A percentile compares a stretch with the other conserved stretches of the same genome.
These are phyloP conservation scores for Tenthredo mesomela DNA, from an alignment of 2,888 invertebrate species.

Conservation along the genomic window DNA sequence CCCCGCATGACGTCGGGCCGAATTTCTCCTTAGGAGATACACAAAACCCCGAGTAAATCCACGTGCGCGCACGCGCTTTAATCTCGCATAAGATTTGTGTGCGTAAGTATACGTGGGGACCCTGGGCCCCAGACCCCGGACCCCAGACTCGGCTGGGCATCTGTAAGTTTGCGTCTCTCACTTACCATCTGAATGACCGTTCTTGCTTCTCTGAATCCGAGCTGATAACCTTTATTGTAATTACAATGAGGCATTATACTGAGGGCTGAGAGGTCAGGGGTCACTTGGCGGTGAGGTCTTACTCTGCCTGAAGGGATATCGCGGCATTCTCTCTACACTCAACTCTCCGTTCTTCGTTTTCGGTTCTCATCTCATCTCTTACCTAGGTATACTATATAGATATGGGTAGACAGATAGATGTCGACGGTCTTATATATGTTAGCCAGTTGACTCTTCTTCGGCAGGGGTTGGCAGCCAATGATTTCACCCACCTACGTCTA, in stretches of 20 bases:
- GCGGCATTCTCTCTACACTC: slow-evolving; percentile 26
- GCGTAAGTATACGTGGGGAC: background rate
- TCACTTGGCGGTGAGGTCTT: slow-evolving; percentile 52
- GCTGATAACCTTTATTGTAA: slow-evolving; percentile 75
- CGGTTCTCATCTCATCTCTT: slow-evolving; percentile 51
- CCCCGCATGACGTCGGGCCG: slow-evolving; percentile 45
- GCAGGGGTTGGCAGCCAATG: background rate
- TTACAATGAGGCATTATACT: slow-evolving; percentile 73
- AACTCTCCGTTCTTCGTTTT: slow-evolving; percentile 46
- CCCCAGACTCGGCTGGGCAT: slow-evolving; percentile 15
- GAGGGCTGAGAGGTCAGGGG: slow-evolving; percentile 61
- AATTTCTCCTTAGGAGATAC: slow-evolving; percentile 19
- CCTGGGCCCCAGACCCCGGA: slow-evolving; percentile 1
- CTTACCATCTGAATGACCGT: slow-evolving; percentile 59
- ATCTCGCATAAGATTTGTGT: slow-evolving; percentile 20
- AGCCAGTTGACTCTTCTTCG: background rate
- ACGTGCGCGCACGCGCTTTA: slow-evolving; percentile 26
- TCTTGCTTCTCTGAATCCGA: slow-evolving; percentile 68
- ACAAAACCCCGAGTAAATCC: slow-evolving; percentile 28
- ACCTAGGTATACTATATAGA: background rate
- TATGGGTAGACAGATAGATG: background rate
- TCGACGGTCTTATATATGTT: background rate
- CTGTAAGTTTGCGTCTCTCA: slow-evolving; percentile 50
- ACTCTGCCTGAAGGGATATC: slow-evolving; percentile 44
- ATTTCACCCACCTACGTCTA: background rate